Conservation (phyloP, 2,888 invertebrate genomes). For the Aphrophora alni region DNA sequence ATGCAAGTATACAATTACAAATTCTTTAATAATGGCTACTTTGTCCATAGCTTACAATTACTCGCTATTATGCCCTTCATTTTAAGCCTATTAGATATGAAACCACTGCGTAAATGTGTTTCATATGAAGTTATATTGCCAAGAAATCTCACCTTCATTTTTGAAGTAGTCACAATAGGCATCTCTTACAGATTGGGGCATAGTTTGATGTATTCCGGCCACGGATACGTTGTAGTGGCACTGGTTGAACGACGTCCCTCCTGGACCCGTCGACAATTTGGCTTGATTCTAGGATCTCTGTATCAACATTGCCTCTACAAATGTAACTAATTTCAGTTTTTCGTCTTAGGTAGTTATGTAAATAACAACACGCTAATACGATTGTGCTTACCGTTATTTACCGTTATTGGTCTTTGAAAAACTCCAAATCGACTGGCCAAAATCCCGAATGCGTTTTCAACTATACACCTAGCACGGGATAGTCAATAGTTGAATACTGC, state of each 20-base stretch:
- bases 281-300: too few species aligned
- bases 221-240: too few species aligned
- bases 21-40: too few species aligned
- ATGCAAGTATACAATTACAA: too few species aligned
- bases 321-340: too few species aligned
- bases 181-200: background rate
- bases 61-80: too few species aligned
- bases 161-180: background rate
- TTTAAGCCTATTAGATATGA: too few species aligned
- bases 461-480: conserved; percentile 38
- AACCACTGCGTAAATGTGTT: too few species aligned
- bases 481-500: conserved; percentile 46
- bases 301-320: too few species aligned
- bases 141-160: background rate
- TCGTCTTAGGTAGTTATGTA: conserved; percentile 45
- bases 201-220: too few species aligned
- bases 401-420: conserved; percentile 43
- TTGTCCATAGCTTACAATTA: too few species aligned
- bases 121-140: too few species aligned
- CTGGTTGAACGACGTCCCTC: conserved; percentile 4
- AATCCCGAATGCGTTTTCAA: conserved; percentile 48
- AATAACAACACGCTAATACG: conserved; percentile 46
- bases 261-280: conserved; percentile 24
- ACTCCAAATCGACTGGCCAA: conserved; percentile 45
- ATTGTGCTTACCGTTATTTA: conserved; percentile 44